phyloP scores from a whole-genome alignment of 1,140 invertebrate genomes.

The Triops longicaudatus region DNA sequence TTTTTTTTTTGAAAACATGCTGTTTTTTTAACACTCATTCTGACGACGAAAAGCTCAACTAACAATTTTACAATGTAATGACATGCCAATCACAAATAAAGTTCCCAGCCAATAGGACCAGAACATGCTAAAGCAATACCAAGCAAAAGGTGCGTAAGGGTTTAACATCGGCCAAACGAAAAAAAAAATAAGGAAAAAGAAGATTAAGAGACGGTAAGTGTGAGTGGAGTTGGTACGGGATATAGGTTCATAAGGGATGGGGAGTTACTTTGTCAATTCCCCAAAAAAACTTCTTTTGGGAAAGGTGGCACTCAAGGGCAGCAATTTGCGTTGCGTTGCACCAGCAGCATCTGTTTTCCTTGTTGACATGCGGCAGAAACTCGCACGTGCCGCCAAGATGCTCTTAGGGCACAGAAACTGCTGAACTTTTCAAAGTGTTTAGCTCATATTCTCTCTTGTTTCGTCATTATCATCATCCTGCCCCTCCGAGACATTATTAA shows the following conservation, averaged over 20 bases:
- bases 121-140: not conserved
- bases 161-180: not conserved
- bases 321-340: not conserved
- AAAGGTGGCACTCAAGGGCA: not conserved
- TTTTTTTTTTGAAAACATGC: not conserved
- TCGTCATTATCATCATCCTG: not conserved
- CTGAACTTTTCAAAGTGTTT: not conserved
- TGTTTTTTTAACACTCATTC: not conserved
- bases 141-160: too few species aligned
- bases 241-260: not conserved
- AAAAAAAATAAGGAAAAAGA: not conserved
- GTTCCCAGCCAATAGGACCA: not conserved
- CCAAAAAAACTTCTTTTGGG: not conserved
- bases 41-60: too few species aligned
- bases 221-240: not conserved
- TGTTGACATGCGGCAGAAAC: constrained; percentile 2
- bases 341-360: not conserved
- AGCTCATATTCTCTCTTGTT: not conserved
- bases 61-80: too few species aligned
- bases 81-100: not conserved
- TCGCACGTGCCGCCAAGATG: constrained; percentile 9
- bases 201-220: not conserved
- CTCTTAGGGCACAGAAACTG: not conserved
- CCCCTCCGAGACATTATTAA: too few species aligned
- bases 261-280: not conserved